Conservation (phyloP, 1,140 invertebrate genomes). For the Lordiphosa clarofinis region DNA sequence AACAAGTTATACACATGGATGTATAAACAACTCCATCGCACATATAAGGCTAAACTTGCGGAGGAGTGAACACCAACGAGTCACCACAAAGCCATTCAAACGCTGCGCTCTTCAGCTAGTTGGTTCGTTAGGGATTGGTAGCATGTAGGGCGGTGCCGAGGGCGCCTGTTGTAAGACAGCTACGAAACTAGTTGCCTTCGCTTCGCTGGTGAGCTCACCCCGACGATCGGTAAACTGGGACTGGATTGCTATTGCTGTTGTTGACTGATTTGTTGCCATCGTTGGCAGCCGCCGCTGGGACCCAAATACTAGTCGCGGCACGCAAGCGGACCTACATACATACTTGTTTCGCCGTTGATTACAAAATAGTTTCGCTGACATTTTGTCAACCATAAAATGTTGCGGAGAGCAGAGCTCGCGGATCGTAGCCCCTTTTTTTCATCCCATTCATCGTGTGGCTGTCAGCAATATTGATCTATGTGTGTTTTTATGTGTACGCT, state of each 20-base stretch:
- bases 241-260: slow-evolving; percentile 32
- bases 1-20: no score
- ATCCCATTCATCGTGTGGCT: slow-evolving; percentile 29
- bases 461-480: slow-evolving; percentile 73
- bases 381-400: slow-evolving; percentile 61
- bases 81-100: slow-evolving; percentile 16
- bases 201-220: slow-evolving; percentile 52
- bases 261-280: slow-evolving; percentile 60
- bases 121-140: slow-evolving; percentile 7
- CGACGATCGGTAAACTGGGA: slow-evolving; percentile 30
- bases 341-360: slow-evolving; percentile 49
- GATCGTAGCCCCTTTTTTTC: slow-evolving; percentile 53
- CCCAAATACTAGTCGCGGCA: slow-evolving; percentile 24
- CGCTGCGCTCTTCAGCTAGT: slow-evolving; percentile 22
- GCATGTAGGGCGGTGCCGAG: slow-evolving; percentile 13
- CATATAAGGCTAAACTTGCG: slow-evolving; percentile 36
- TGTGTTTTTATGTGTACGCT: slow-evolving; percentile 46
- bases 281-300: slow-evolving; percentile 9
- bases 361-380: slow-evolving; percentile 60
- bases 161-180: slow-evolving; percentile 16
- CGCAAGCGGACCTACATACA: slow-evolving; percentile 9
- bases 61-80: slow-evolving; percentile 50
- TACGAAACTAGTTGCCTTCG: slow-evolving; percentile 53
- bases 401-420: slow-evolving; percentile 16
- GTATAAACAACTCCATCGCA: no score